phyloP scores from a whole-genome alignment of 2,113 vertebrate species.

The Paedocypris sp. region DNA sequence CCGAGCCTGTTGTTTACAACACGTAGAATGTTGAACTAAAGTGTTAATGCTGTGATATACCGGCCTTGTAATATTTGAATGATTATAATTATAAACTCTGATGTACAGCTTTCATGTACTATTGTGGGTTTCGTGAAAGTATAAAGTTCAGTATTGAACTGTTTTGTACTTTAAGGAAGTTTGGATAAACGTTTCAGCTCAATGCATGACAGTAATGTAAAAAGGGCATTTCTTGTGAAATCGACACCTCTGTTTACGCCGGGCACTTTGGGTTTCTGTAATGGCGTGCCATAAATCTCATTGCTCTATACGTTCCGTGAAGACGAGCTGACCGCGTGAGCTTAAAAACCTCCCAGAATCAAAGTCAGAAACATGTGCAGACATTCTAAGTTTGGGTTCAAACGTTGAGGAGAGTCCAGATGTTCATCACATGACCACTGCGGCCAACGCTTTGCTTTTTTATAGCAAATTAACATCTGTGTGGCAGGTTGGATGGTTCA shows the following conservation, averaged over 20 bases:
- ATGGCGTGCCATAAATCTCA: slow-evolving; percentile 20
- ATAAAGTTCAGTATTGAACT: too few species aligned
- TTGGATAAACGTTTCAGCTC: too few species aligned
- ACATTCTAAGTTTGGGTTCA: background rate
- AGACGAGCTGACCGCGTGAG: slow-evolving; percentile 2
- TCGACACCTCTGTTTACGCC: background rate
- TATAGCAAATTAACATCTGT: slow-evolving; percentile 39
- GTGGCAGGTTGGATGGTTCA: slow-evolving; percentile 20
- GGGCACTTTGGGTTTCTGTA: slow-evolving; percentile 11
- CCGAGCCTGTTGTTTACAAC: slow-evolving; percentile 82
- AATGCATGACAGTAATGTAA: background rate
- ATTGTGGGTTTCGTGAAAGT: too few species aligned
- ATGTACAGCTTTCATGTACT: too few species aligned
- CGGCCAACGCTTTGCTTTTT: slow-evolving; percentile 28
- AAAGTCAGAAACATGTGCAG: background rate
- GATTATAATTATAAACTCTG: too few species aligned
- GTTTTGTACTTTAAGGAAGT: too few species aligned
- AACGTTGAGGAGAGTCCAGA: slow-evolving; percentile 19
- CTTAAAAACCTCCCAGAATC: background rate
- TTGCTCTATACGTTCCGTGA: background rate
- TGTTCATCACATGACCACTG: slow-evolving; percentile 45
- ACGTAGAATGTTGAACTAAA: too few species aligned
- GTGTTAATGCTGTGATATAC: too few species aligned
- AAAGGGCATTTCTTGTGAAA: background rate
- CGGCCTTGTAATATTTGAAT: too few species aligned